Base-by-base conservation (phyloP, 2,113 vertebrate genomes). In the Baryphthengus martii region DNA sequence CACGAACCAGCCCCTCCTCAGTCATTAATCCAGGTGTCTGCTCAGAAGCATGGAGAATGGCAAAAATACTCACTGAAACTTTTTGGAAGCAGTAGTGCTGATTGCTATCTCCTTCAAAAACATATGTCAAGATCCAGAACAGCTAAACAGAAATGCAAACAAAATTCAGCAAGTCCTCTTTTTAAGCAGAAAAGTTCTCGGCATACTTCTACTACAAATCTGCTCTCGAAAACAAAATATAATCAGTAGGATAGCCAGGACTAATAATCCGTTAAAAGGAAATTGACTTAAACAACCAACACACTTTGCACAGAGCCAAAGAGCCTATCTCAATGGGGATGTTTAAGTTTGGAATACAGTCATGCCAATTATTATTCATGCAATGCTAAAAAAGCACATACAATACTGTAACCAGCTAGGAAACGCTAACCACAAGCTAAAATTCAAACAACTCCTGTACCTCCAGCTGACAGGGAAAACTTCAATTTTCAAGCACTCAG, bases 401-500 rank as follows among this genome's bases (percentile, higher is more conserved):
- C 12, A 39, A 29, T 52, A 20, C 47, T 39, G 33, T 68, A 50
- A 50, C 9, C 35, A 61, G 13, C 29, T 52, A 83, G 82, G 45
- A 85, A 90, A 79, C 20, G 26, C 35, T 73, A 61, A 52, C 15
- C 4, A 17, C 24, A 52, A 47, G n/a, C 29, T 62, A 10, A 40
- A 83, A 19, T 21, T 70, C 26, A 31, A 28, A 29, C 23, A 75
- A 37, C 15, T 50, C 24, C 28, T 12, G 29, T 59, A 47, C 8
- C 44, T 95, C 79, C 87, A 97, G 68, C 80, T 97, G 90, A 92
- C 62, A 95, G 90, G 87, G 26, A 95, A 90, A 92, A 28, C 88
- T 96, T 94, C 96, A 50, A 59, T 96, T 95, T 79, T 85, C 52
- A 81, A 79, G 88, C 61, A 86, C 78, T 91, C 39, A 10, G 67